Evolutionary conservation across 2,797 vertebrate genomes (phyloP).

Genomic region (Falco novaeseelandiae): DNA sequence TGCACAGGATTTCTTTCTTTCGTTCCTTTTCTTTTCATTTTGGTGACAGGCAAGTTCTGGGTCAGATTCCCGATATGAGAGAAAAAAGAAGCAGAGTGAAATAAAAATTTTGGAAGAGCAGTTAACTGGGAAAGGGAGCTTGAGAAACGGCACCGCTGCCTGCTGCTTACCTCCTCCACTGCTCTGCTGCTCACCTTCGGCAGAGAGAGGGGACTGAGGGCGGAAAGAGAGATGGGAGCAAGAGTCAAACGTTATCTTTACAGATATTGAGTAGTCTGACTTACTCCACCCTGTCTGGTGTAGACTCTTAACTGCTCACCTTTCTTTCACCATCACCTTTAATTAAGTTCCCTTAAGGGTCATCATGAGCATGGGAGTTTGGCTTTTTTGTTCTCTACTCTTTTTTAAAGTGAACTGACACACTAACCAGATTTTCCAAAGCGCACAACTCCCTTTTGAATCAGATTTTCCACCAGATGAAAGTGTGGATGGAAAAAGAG

Average conservation of each 20-base stretch:
- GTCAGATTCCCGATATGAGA: not conserved
- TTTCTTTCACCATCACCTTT: conserved; percentile 3
- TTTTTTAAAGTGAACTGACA: conserved; percentile 14
- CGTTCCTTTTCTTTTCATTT: not conserved
- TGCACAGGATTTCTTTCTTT: not conserved
- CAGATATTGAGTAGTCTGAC: not conserved
- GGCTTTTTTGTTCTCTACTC: conserved; percentile 5
- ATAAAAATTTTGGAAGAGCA: not conserved
- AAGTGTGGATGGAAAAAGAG: not conserved
- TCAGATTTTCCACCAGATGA: conserved; percentile 63
- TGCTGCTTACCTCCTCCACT: not conserved
- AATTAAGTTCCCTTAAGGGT: conserved; percentile 50
- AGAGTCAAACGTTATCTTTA: not conserved
- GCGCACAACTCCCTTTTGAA: not conserved
- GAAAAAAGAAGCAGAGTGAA: not conserved
- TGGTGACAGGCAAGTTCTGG: not conserved
- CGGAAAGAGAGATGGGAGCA: not conserved
- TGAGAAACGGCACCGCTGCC: not conserved
- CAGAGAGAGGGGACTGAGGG: not conserved
- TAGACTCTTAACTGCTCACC: conserved; percentile 4
- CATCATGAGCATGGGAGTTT: not conserved
- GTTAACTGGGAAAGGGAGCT: not conserved
- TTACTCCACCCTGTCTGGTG: not conserved
- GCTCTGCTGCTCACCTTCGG: not conserved
- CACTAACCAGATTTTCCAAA: conserved; percentile 16